Evolutionary conservation across 2,113 vertebrate genomes (phyloP), one percentile per base, ranked within the genome.

Genomic region (Pituophis catenifer): DNA sequence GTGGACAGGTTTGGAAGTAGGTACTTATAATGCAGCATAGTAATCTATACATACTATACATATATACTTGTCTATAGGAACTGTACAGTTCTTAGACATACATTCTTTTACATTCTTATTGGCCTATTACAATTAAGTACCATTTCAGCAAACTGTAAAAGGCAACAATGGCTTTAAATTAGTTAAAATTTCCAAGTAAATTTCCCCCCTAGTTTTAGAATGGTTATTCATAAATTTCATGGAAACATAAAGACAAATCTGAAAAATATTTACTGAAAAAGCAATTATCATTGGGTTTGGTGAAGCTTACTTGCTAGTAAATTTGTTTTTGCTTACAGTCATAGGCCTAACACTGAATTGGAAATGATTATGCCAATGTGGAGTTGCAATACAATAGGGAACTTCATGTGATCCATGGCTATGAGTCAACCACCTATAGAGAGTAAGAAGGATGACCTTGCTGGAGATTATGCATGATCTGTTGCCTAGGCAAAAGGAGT

Each of bases 151-250:
- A 92, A 26, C 57, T 90, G n/a, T 54, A 87, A 62, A 90, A 65
- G 89, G 75, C 92, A 90, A 86, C 17, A 3, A 65, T 59, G 50
- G 86, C 48, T 90, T 87, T 54, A 93, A 93, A 65, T 6, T n/a
- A 93, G 89, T 62, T 81, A 44, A 90, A 62, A 50, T 26, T 57
- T 75, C 24, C 62, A 89, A 65, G 44, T 57, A 59, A 92, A 62
- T 12, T 50, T 86, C 2, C 0, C 5, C 21, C 19, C 33, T 53
- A 65, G 23, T 93, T 90, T 93, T 86, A 24, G 88, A 19, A 21
- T 55, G 15, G 4, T 88, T 85, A 24, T 70, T 88, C 13, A 53
- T 17, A 90, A 44, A 90, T 53, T 23, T 55, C 44, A 90, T 90
- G 21, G 23, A 62, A 90, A 70, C 9, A 87, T 81, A 75, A 48